phyloP scores from a whole-genome alignment of 37 sponge, comb jelly and placozoan species.

The Theonella swinhoei region DNA sequence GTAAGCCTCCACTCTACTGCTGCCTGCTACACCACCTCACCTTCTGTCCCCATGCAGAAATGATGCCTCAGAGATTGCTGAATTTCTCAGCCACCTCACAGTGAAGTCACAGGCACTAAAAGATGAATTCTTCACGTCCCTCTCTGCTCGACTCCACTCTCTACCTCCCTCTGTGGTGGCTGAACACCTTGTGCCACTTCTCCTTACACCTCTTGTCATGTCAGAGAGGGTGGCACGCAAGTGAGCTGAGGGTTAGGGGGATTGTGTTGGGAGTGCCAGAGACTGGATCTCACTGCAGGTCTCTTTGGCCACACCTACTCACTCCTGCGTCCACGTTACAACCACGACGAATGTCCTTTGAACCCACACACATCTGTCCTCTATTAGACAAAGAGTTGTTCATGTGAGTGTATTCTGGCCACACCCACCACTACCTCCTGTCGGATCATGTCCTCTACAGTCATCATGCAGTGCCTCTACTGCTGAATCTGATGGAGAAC shows the following conservation, averaged over 20 bases:
- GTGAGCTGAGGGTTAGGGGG: too few species aligned
- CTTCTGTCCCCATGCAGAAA: slow-evolving; percentile 19
- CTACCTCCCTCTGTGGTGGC: slow-evolving; percentile 41
- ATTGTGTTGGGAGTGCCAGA: background rate
- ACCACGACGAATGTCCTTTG: slow-evolving; percentile 23
- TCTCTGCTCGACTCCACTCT: slow-evolving; percentile 20
- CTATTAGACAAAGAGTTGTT: slow-evolving; percentile 33
- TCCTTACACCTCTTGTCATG: slow-evolving; percentile 59
- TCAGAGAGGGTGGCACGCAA: slow-evolving; percentile 30
- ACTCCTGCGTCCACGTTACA: background rate
- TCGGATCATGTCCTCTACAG: slow-evolving; percentile 16
- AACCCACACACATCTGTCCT: slow-evolving; percentile 15
- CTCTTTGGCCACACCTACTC: slow-evolving; percentile 55
- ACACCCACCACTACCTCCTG: background rate
- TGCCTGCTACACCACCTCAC: background rate
- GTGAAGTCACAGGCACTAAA: slow-evolving; percentile 43
- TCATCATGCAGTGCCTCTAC: slow-evolving; percentile 38
- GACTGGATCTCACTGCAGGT: background rate
- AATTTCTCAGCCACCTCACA: slow-evolving; percentile 68
- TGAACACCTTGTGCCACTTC: slow-evolving; percentile 57
- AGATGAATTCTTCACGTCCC: slow-evolving; percentile 41
- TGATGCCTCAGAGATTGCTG: slow-evolving; percentile 7
- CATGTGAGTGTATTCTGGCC: slow-evolving; percentile 11
- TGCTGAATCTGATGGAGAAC: slow-evolving; percentile 48
- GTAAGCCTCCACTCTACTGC: slow-evolving; percentile 4